phyloP scores from a whole-genome alignment of 2,888 invertebrate species.

The Epirrhoe alternata region DNA sequence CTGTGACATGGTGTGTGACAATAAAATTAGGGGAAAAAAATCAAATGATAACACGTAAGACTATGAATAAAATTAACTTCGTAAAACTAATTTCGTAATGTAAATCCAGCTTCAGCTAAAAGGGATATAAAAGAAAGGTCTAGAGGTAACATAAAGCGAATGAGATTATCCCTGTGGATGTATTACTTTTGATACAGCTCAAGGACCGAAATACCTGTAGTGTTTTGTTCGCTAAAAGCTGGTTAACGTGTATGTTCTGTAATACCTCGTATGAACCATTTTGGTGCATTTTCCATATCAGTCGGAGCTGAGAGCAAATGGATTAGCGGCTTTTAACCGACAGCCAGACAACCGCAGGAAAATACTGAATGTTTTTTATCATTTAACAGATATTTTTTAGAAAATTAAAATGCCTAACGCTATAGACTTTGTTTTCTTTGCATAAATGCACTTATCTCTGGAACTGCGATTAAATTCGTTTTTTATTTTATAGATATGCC shows the following conservation, averaged over 20 bases:
- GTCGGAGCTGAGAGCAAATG: constrained; percentile 66
- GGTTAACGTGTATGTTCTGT: constrained; percentile 48
- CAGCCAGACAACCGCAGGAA: constrained; percentile 46
- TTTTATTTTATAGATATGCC: too few species aligned
- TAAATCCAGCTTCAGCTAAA: background rate
- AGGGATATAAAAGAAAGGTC: constrained; percentile 4
- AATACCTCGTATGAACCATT: constrained; percentile 48
- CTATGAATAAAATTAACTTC: background rate
- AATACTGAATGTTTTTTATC: constrained; percentile 35
- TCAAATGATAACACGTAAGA: background rate
- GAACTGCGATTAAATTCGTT: too few species aligned
- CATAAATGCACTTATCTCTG: too few species aligned
- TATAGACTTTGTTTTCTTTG: too few species aligned
- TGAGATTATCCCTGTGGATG: constrained; percentile 26
- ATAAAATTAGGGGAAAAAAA: background rate
- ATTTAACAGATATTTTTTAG: constrained; percentile 9
- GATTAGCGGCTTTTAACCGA: constrained; percentile 72
- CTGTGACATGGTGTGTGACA: too few species aligned
- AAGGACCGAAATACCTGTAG: background rate
- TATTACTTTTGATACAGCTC: background rate
- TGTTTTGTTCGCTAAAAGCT: constrained; percentile 22
- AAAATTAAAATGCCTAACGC: constrained; percentile 2
- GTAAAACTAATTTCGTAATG: background rate
- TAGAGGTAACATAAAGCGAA: constrained; percentile 32
- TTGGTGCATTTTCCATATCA: constrained; percentile 57